A percentile compares a stretch with the other conserved stretches of the same genome.
Conservation (phyloP, 2,113 vertebrate genomes). For the Chaetura pelagica region DNA sequence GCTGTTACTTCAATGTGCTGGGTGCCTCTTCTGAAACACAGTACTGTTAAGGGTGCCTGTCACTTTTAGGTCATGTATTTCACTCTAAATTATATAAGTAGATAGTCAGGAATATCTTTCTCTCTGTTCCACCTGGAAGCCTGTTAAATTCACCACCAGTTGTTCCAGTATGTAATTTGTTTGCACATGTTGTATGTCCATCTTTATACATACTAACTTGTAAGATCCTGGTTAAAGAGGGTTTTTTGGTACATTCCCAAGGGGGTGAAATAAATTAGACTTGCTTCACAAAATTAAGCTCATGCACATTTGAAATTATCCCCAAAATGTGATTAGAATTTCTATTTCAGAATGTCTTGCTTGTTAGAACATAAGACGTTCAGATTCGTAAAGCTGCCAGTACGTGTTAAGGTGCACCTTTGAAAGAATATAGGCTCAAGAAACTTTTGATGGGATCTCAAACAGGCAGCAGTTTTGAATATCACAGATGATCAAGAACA, state of each 20-base stretch:
- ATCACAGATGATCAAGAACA: background rate
- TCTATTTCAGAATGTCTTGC: background rate
- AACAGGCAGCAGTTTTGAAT: background rate
- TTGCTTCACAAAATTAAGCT: background rate
- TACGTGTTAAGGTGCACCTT: background rate
- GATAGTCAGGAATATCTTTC: background rate
- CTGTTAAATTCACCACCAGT: background rate
- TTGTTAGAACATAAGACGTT: background rate
- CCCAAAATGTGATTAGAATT: background rate
- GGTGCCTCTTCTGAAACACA: background rate
- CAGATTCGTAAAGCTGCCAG: background rate
- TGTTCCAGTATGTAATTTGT: background rate
- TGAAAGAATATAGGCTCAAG: background rate
- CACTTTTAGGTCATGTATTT: background rate
- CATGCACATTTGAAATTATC: background rate
- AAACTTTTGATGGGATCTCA: constrained; percentile 24
- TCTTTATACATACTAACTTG: background rate
- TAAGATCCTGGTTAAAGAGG: background rate
- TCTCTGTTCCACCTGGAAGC: background rate
- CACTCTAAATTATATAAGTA: background rate
- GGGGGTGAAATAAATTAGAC: background rate
- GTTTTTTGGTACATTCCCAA: background rate
- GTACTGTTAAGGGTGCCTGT: background rate
- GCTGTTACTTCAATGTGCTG: background rate
- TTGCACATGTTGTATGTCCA: background rate